Conservation (phyloP, 2,113 vertebrate species). For the Ibidorhyncha struthersii region DNA sequence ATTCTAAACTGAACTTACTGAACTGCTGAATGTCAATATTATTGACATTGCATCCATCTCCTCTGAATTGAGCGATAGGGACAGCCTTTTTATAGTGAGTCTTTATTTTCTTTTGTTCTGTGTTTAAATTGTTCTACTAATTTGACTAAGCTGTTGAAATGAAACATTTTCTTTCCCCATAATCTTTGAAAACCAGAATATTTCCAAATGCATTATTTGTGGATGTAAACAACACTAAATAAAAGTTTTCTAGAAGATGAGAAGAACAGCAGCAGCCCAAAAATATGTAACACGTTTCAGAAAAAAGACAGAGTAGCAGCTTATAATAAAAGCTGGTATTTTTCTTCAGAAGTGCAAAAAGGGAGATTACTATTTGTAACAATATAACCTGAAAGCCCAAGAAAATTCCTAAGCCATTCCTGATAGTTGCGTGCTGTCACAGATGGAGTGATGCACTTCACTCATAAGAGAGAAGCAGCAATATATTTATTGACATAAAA, state of each 20-base stretch:
- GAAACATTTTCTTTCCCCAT: not conserved
- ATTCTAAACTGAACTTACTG: not conserved
- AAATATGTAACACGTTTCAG: accelerated
- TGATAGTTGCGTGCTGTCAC: not conserved
- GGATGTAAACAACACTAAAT: not conserved
- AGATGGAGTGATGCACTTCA: not conserved
- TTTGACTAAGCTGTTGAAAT: not conserved
- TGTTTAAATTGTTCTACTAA: not conserved
- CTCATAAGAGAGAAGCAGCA: not conserved
- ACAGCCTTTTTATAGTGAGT: not conserved
- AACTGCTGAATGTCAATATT: not conserved
- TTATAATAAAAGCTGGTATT: not conserved
- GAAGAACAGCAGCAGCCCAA: not conserved
- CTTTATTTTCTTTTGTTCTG: not conserved
- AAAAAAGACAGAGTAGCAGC: not conserved
- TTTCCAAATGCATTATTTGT: not conserved
- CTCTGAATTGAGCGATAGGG: not conserved
- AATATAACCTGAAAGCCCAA: not conserved
- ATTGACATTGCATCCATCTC: not conserved
- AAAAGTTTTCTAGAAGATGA: not conserved
- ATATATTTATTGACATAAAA: not conserved
- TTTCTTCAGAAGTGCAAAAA: not conserved
- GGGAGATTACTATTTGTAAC: not conserved
- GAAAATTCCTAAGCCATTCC: not conserved
- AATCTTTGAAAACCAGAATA: not conserved